Evolutionary conservation across 2,888 invertebrate genomes (phyloP).

Genomic region (Lampropteryx suffumata): DNA sequence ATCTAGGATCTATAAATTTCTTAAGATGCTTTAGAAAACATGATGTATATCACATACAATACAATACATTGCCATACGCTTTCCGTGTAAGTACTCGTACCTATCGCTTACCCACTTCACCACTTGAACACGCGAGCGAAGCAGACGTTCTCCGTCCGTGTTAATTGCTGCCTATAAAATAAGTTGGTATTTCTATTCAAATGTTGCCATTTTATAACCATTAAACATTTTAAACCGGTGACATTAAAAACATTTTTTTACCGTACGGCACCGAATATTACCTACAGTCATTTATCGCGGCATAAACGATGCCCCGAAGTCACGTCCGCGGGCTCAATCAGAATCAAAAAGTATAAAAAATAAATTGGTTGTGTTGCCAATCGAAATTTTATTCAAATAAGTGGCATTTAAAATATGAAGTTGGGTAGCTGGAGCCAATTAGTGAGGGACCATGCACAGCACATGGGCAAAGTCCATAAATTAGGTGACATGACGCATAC

Average conservation of each 20-base stretch:
- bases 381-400: constrained; percentile 52
- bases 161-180: constrained; percentile 52
- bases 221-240: constrained; percentile 19
- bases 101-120: not conserved
- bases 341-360: constrained; percentile 33
- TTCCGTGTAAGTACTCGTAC: no score
- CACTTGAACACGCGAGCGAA: constrained; percentile 14
- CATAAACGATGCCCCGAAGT: constrained; percentile 43
- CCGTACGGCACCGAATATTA: constrained; percentile 28
- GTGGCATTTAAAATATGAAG: constrained; percentile 41
- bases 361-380: constrained; percentile 37
- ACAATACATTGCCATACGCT: no score
- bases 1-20: no score
- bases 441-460: constrained; percentile 43
- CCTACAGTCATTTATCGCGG: constrained; percentile 28
- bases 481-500: constrained; percentile 51
- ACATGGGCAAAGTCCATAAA: constrained; percentile 53
- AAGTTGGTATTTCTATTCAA: constrained; percentile 44
- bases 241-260: constrained; percentile 22
- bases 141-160: constrained; percentile 18
- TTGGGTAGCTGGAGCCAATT: constrained; percentile 47
- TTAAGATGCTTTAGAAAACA: no score
- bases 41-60: no score
- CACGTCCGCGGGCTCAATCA: constrained; percentile 32
- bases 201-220: constrained; percentile 33